Evolutionary conservation across 2,113 vertebrate genomes (phyloP).

Genomic region (Microtus pennsylvanicus): DNA sequence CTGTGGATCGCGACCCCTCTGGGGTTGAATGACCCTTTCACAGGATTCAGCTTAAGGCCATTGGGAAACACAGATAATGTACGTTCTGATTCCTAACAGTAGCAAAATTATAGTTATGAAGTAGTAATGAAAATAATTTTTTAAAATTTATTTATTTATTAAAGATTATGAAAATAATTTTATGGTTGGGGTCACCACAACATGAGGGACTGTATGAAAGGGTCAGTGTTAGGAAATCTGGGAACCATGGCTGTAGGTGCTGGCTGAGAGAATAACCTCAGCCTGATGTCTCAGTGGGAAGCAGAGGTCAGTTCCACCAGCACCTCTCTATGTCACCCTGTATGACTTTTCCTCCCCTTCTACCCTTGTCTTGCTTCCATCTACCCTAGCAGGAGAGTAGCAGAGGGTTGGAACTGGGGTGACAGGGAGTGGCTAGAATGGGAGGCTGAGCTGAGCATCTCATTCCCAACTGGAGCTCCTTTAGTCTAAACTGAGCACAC

Average conservation of each 20-base stretch:
- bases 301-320: neutral
- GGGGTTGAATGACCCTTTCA: neutral
- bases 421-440: neutral
- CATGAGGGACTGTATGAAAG: neutral
- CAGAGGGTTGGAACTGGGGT: neutral
- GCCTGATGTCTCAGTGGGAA: neutral
- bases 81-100: neutral
- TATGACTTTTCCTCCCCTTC: neutral
- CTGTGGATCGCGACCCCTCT: no score
- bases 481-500: neutral
- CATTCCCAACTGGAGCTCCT: neutral
- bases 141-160: no score
- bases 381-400: neutral
- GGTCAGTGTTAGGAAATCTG: neutral
- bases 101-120: neutral
- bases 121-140: neutral
- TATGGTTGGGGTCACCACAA: neutral
- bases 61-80: neutral
- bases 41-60: neutral
- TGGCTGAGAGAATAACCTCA: neutral
- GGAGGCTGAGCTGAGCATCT: neutral
- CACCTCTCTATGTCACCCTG: neutral
- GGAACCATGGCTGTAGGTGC: neutral
- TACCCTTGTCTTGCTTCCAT: neutral
- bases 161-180: neutral